Conservation (phyloP, 2,888 invertebrate genomes). For the Rhaphigaster nebulosa region DNA sequence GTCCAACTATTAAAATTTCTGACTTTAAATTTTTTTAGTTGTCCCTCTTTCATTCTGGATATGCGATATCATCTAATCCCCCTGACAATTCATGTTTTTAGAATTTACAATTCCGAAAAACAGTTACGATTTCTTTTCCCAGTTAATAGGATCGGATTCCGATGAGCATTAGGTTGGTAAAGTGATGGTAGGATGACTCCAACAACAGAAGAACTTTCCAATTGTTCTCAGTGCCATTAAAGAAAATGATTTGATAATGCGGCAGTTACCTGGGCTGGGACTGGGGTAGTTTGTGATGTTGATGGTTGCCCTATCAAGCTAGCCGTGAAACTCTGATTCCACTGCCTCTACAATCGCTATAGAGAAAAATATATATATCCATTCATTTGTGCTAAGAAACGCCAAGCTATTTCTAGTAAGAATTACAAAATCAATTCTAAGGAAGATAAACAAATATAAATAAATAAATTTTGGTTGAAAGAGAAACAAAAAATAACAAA, state of each 20-base stretch:
- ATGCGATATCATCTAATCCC: too few species aligned
- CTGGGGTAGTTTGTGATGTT: not conserved
- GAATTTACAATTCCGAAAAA: conserved; percentile 9
- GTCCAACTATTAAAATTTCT: too few species aligned
- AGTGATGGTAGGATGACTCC: not conserved
- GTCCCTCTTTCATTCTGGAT: too few species aligned
- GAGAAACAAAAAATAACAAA: too few species aligned
- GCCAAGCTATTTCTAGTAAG: too few species aligned
- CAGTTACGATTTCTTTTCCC: not conserved
- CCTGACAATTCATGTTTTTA: too few species aligned
- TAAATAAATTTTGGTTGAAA: too few species aligned
- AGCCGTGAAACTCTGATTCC: not conserved
- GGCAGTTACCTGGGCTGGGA: not conserved
- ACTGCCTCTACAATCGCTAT: not conserved
- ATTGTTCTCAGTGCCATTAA: not conserved
- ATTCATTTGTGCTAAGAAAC: too few species aligned
- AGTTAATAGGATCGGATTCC: not conserved
- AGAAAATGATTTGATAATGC: conserved; percentile 10
- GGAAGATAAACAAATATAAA: too few species aligned
- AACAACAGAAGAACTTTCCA: not conserved
- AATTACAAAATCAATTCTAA: too few species aligned
- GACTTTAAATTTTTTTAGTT: too few species aligned
- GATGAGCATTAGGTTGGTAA: not conserved
- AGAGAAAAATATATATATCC: not conserved
- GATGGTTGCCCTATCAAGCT: not conserved